Evolutionary conservation across 2,113 vertebrate genomes (phyloP), one percentile per base, ranked within the genome.

Genomic region (Elephas maximus): DNA sequence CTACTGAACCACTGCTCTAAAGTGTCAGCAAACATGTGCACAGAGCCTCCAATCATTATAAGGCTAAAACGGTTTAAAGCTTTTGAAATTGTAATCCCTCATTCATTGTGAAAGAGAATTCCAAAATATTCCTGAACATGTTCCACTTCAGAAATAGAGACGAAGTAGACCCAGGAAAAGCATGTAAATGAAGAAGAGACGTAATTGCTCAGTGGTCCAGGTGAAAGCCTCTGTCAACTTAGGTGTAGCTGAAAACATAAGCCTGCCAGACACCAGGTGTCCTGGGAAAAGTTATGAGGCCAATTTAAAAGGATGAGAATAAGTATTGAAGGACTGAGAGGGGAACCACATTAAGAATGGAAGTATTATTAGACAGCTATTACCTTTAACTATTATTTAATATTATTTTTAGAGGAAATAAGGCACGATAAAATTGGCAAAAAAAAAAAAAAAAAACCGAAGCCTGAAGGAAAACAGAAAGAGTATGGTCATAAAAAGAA

Each of bases 331-430:
- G 28, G 21, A 26, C 24, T 73, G 33, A 83, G 73, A 62, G 10
- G 37, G 15, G 62, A 63, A 12, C 60, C 41, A 26, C 76, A 80
- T 80, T 37, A 90, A 88, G 21, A 77, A 79, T 33, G 8, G 26
- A 89, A 95, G 69, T 93, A 80, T 45, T 93, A 18, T 37, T 91
- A 81, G 63, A 65, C 8, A 67, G n/a, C n/a, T 90, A 77, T 93
- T 86, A 62, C 51, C 77, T 92, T 51, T 44, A 89, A 90, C 24
- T 92, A 78, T 41, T 41, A 87, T 30, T 60, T 95, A 71, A 82
- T 79, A 88, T 21, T 60, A 37, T 45, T 65, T 74, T 86, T 57
- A 78, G 12, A 20, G 3, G n/a, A 7, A 24, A 33, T 33, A 73
- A 86, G 74, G 33, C 18, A 14, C 60, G 57, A 86, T 86, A 86